Evolutionary conservation across 1,140 invertebrate species (phyloP), one percentile per base, ranked within the genome.

Genomic region (Diplogasteroides magnus): DNA sequence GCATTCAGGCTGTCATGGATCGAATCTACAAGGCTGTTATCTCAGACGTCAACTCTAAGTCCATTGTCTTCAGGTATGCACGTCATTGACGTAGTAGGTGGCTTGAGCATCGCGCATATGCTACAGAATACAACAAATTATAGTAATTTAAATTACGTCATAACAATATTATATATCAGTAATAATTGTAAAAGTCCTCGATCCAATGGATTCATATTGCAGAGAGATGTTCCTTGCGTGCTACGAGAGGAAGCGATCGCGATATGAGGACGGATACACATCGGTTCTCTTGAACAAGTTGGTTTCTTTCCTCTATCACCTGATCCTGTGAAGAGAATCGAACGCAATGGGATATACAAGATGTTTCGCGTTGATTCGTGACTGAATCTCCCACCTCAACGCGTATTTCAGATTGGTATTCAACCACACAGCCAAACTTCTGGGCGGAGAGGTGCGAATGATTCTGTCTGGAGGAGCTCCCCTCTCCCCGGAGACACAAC

Each of bases 391-490:
- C 64, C 32, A 57, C 62, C 3, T 67, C 71, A 57, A 61, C 70
- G 15, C 48, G 68, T 62, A 78, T 84, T 85, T 48, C 77, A 88
- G 87, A 76, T 61, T 92, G 68, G 85, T 94, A 62, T 94, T 94
- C 84, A 87, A 86, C 58, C 88, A 89, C 73, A 90, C 94, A 26
- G 87, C 88, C 56, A 87, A 88, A 69, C 85, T 92, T 68, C 87
- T 98, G 76, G 96, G 96, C 58, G 94, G 95, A 2, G 86, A 88
- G 31, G 85, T 98, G 31, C 87, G 93, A 26, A 85, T 93, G 64
- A 90, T 98, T 82, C 87, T 97, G 67, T 89, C 88, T 23, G 96
- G 96, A 64, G 94, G 94, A 72, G 96, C 96, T 37, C 94, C 94
- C 26, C 86, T 99, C 0, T 91, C 91, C n/a, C 88, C 92, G 1